Percentiles rank a stretch among this genome's conserved stretches.
phyloP scores from a whole-genome alignment of 2,113 vertebrate species.

The Tetrao urogallus region DNA sequence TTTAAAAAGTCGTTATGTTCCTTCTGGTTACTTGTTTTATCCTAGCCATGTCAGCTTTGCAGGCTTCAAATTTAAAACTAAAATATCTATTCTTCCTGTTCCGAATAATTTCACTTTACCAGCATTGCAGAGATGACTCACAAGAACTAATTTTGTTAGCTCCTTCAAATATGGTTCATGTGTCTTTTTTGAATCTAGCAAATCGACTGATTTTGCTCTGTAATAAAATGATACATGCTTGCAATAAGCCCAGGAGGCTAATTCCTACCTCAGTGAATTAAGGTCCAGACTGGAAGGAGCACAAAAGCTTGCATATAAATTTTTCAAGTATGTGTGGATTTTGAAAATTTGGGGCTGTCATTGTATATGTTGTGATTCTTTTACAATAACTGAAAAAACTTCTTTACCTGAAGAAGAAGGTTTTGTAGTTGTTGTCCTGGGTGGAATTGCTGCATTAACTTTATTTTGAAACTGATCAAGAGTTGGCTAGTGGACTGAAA shows the following conservation, averaged over 20 bases:
- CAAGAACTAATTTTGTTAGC: constrained; percentile 57
- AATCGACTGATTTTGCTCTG: neutral
- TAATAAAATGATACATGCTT: neutral
- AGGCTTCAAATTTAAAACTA: constrained; percentile 1
- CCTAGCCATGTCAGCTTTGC: neutral
- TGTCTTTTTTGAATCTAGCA: constrained; percentile 13
- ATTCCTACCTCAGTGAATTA: neutral
- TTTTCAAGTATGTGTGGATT: neutral
- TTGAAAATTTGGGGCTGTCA: neutral
- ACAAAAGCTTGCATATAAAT: neutral
- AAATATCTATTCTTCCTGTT: constrained; percentile 54
- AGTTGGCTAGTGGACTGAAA: neutral
- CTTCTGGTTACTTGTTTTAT: constrained; percentile 2
- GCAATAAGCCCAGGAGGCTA: neutral
- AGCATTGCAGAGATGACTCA: constrained; percentile 57
- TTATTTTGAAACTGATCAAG: neutral
- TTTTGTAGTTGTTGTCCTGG: neutral
- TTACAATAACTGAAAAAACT: neutral
- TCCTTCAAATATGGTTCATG: constrained; percentile 14
- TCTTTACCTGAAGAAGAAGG: neutral
- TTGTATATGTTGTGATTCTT: neutral
- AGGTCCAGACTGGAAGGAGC: neutral
- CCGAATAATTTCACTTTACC: constrained; percentile 40
- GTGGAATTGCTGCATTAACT: neutral
- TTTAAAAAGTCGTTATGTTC: neutral